Evolutionary conservation across 2,888 invertebrate genomes (phyloP), one percentile per base, ranked within the genome.

Genomic region (Heliconius cydno): DNA sequence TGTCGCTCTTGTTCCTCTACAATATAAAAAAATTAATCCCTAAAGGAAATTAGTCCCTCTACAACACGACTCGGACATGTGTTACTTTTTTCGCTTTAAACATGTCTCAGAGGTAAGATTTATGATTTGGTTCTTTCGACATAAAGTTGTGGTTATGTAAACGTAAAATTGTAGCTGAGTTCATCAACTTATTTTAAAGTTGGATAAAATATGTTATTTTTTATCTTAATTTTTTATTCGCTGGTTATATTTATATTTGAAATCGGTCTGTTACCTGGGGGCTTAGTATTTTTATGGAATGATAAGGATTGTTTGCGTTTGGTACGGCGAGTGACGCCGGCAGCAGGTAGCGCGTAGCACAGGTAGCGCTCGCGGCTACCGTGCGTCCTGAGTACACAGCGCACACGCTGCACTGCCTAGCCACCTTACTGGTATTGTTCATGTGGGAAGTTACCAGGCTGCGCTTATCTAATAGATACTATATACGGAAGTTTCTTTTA

Each of bases 71-170:
- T 90, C 89, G 90, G 92, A 94, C 94, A 94, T 92, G 92, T 94
- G 95, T 95, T 94, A 93, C 93, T 92, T 94, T 94, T 94, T 94
- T 94, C 94, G 92, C 93, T 93, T 92, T 92, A 90, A 91, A 92
- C 89, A 89, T 89, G 92, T 92, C 92, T 89, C 90, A 84, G 80
- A 76, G 73, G 84, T 85, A 91, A 94, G 94, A 94, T 95, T 95
- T 95, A 94, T 93, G 90, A 87, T 87, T 88, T 87, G 88, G 89
- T 89, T 90, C 88, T 90, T 90, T 88, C 87, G 87, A 91, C 90
- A 90, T 90, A 91, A 91, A 89, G 85, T 89, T 91, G 92, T 88
- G 93, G 92, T 91, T 90, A 87, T 88, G 89, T 88, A 86, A 88
- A 90, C 88, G 87, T 90, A 87, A 90, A 90, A 88, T 85, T 88